phyloP scores from a whole-genome alignment of 2,113 vertebrate genomes.

The Cisticola juncidis region DNA sequence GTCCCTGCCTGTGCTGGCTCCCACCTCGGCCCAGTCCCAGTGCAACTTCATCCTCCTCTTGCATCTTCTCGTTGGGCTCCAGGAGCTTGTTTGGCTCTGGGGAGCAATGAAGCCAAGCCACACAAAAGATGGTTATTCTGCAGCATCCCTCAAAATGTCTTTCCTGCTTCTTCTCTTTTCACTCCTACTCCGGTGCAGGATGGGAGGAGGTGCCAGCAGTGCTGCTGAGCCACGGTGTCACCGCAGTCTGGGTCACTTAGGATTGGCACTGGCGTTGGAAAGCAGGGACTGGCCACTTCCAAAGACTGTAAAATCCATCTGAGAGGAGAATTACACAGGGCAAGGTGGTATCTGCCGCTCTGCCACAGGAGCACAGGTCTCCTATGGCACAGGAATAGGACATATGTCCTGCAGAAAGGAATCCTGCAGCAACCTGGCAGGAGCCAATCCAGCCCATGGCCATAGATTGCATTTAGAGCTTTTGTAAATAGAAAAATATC shows the following conservation, averaged over 20 bases:
- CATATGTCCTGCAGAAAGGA: not conserved
- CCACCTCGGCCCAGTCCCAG: rapidly evolving
- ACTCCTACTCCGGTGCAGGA: rapidly evolving
- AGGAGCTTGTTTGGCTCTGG: not conserved
- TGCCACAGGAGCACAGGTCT: not conserved
- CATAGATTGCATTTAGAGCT: not conserved
- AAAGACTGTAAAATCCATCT: not conserved
- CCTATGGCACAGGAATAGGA: not conserved
- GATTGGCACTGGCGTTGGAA: not conserved
- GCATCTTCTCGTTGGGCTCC: not conserved
- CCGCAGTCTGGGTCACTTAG: not conserved
- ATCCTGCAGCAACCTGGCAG: not conserved
- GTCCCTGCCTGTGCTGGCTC: not conserved
- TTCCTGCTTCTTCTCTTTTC: not conserved
- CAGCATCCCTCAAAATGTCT: not conserved
- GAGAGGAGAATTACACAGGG: not conserved
- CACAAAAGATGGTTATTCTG: not conserved
- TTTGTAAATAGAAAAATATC: slow-evolving; percentile 55
- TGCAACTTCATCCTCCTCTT: not conserved
- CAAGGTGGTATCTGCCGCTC: rapidly evolving
- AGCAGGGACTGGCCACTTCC: not conserved
- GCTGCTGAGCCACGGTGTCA: not conserved
- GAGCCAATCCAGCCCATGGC: not conserved
- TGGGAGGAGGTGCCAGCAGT: not conserved
- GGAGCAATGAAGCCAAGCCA: not conserved